Evolutionary conservation across 2,888 invertebrate genomes (phyloP).

Genomic region (Gymnosoma rotundatum): DNA sequence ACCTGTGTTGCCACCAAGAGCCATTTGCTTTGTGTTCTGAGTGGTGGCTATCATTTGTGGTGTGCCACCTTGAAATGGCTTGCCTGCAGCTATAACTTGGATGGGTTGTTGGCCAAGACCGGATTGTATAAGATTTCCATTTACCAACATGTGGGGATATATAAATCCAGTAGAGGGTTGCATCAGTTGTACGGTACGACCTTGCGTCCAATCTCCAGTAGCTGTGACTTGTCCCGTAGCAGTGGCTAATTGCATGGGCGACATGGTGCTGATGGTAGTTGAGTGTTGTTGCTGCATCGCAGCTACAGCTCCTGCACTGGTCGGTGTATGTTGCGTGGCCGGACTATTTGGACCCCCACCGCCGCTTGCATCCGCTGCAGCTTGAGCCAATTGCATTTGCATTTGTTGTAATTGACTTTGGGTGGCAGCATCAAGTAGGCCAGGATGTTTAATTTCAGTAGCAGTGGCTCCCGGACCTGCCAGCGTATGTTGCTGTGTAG

Average conservation of each 20-base stretch:
- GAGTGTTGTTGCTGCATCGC: constrained; percentile 83
- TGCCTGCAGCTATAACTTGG: constrained; percentile 87
- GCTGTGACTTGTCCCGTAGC: constrained; percentile 84
- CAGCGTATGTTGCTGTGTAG: constrained; percentile 70
- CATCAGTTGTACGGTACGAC: constrained; percentile 91
- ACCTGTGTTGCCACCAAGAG: constrained; percentile 81
- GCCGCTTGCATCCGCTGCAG: constrained; percentile 75
- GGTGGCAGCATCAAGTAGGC: constrained; percentile 82
- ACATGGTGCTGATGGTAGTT: constrained; percentile 89
- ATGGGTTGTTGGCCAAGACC: constrained; percentile 81
- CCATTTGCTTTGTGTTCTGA: constrained; percentile 87
- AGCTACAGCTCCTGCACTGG: constrained; percentile 73
- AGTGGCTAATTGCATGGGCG: constrained; percentile 87
- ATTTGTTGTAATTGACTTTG: constrained; percentile 83
- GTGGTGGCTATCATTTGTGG: constrained; percentile 90
- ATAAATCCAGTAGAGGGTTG: constrained; percentile 87
- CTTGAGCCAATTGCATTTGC: constrained; percentile 80
- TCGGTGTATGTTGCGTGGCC: constrained; percentile 82
- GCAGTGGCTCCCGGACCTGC: constrained; percentile 71
- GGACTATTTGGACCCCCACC: constrained; percentile 82
- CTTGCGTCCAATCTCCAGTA: constrained; percentile 87
- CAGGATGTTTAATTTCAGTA: constrained; percentile 78
- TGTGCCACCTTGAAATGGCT: constrained; percentile 92
- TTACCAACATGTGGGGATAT: constrained; percentile 91
- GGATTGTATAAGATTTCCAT: constrained; percentile 88